Evolutionary conservation across 2,113 vertebrate genomes (phyloP), one percentile per base, ranked within the genome.

Genomic region (Australoheros scitulus): DNA sequence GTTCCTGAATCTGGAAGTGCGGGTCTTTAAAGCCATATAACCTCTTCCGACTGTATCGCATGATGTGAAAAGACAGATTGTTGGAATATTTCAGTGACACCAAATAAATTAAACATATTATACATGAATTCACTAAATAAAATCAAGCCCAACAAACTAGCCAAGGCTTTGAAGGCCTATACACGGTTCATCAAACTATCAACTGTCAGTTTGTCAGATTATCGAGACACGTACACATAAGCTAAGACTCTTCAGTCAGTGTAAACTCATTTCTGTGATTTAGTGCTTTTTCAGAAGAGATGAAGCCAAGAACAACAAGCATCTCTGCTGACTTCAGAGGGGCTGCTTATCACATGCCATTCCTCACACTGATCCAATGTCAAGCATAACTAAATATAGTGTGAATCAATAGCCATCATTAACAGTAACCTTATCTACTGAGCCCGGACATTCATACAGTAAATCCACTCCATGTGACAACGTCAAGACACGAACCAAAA

Each of bases 361-460:
- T 63, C 64, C 29, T 61, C 70, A 34, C 68, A 36, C 82, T 63
- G 82, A 85, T 80, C 78, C 63, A 65, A 32, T 55, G 50, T 85
- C 82, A 64, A 60, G 7, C 83, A 29, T 26, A 68, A 87, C 76
- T 79, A 90, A 89, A 90, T 79, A 87, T 20, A 78, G 63, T 58
- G 70, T 81, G 78, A 89, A 92, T 86, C 47, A 41, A 89, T 84
- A 89, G 81, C 59, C 50, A 60, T 72, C 82, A 81, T 87, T 84
- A 85, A 59, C 72, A 26, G 88, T 78, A 91, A 93, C 91, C 64
- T 77, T 60, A 89, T 84, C 82, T 26, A 83, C 76, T 50, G 72
- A 83, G 82, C 50, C 63, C 7, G 52, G 77, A 77, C 82, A 60
- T 26, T 77, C 55, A 38, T 61, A 77, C 84, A 83, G 80, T 83